phyloP scores from a whole-genome alignment of 2,113 vertebrate species.

The Sceloporus undulatus region DNA sequence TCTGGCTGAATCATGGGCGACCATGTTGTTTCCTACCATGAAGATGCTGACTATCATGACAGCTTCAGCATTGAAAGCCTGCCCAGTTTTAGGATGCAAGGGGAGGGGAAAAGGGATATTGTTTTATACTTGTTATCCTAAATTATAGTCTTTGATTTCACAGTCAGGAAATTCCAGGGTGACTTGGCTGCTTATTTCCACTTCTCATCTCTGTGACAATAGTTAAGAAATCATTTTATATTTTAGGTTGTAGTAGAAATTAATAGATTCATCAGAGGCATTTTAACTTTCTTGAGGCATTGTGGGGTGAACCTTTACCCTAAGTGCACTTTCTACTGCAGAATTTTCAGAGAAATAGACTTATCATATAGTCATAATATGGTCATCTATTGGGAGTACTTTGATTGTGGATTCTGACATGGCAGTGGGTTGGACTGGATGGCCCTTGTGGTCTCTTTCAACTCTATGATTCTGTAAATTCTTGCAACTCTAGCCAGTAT shows the following conservation, averaged over 20 bases:
- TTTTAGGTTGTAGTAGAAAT: background rate
- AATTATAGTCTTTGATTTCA: background rate
- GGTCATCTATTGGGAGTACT: background rate
- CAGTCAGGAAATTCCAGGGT: constrained; percentile 1
- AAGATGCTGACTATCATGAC: background rate
- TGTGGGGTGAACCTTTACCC: too few species aligned
- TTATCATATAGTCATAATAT: background rate
- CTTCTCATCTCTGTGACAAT: background rate
- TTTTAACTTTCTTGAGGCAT: background rate
- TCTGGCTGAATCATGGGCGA: constrained; percentile 7
- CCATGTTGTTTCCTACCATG: background rate
- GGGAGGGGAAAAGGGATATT: background rate
- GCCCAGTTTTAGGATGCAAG: background rate
- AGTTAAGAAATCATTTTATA: background rate
- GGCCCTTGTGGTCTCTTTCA: too few species aligned
- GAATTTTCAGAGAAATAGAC: background rate
- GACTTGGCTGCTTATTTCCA: background rate
- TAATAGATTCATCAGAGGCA: background rate
- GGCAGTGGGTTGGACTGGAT: too few species aligned
- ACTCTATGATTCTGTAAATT: background rate
- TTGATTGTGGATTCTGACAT: too few species aligned
- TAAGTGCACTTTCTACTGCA: background rate
- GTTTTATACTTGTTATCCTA: background rate
- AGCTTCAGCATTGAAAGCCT: background rate
- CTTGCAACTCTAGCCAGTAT: background rate